Conservation (phyloP, 2,797 vertebrate species). For the Melanogrammus aeglefinus region DNA sequence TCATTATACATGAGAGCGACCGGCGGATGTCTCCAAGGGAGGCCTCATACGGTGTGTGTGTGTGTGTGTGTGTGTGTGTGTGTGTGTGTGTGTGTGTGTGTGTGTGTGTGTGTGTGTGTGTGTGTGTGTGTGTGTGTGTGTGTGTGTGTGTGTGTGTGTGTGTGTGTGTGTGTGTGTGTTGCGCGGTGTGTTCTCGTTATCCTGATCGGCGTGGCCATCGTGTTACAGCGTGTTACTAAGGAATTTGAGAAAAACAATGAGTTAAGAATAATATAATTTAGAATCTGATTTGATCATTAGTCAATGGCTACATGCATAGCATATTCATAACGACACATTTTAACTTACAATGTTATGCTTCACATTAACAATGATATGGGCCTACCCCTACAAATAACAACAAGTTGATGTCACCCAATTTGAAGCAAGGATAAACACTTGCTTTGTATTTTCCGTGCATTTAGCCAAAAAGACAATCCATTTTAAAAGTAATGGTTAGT, state of each 20-base stretch:
- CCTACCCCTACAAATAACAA: background rate
- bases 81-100: background rate
- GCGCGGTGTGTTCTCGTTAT: background rate
- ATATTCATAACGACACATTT: background rate
- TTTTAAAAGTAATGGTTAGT: background rate
- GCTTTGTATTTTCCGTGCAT: too few species aligned
- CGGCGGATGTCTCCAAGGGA: background rate
- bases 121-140: too few species aligned
- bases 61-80: background rate
- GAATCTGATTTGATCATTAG: background rate
- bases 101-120: slow-evolving; percentile 12
- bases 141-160: background rate
- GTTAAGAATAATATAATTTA: background rate
- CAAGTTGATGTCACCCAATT: background rate
- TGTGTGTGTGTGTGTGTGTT: background rate
- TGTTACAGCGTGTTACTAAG: background rate
- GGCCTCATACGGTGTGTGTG: slow-evolving; percentile 10
- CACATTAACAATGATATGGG: background rate
- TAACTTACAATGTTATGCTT: background rate
- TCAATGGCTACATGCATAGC: background rate
- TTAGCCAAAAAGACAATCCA: background rate
- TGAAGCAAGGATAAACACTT: background rate
- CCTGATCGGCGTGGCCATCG: background rate
- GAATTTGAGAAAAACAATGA: background rate
- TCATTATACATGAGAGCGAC: slow-evolving; percentile 45